Evolutionary conservation across 2,113 vertebrate species (phyloP).

Genomic region (Smithornis capensis): DNA sequence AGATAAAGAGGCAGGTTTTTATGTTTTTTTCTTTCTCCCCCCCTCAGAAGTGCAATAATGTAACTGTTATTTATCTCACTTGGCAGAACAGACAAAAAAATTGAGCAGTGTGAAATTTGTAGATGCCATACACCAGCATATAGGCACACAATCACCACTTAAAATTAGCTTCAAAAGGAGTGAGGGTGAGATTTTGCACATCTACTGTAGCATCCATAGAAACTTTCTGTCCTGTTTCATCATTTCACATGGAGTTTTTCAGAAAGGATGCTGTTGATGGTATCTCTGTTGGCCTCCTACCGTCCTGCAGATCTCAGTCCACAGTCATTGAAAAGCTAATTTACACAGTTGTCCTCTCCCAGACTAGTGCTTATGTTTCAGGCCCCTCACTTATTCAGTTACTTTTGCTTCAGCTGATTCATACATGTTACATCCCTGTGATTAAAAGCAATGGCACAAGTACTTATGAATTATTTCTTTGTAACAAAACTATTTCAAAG

Average conservation of each 20-base stretch:
- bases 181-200: not conserved
- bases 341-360: not conserved
- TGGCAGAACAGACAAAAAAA: not conserved
- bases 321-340: not conserved
- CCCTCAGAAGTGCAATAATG: not conserved
- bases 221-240: not conserved
- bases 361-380: not conserved
- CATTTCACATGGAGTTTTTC: accelerated
- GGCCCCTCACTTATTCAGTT: not conserved
- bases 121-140: not conserved
- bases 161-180: not conserved
- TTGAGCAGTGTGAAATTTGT: not conserved
- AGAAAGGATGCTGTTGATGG: not conserved
- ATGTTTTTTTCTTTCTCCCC: accelerated
- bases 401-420: not conserved
- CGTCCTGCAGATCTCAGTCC: not conserved
- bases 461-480: not conserved
- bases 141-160: accelerated
- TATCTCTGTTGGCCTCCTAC: not conserved
- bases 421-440: not conserved
- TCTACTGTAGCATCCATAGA: not conserved
- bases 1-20: not conserved
- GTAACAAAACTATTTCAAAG: not conserved
- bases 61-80: not conserved
- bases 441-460: not conserved